Percentiles rank a stretch among this genome's conserved stretches.
These are phyloP conservation scores for Podarcis cretensis DNA, from an alignment of 2,113 vertebrate species.

Conservation along the genomic window DNA sequence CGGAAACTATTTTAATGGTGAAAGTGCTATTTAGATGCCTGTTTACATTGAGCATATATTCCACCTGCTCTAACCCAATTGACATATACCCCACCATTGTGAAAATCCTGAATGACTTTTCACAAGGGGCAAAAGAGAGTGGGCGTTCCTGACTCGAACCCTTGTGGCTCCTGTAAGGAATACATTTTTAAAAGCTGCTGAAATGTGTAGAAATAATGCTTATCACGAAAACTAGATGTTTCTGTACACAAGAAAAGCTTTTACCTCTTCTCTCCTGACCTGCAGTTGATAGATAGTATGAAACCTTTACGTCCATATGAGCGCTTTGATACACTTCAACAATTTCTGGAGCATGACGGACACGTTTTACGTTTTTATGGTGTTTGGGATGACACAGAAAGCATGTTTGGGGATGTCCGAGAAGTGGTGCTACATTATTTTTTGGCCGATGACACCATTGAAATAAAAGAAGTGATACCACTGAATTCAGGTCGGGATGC, in stretches of 20 bases:
- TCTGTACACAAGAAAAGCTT: conserved; percentile 5
- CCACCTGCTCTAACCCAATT: not conserved
- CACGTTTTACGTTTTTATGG: conserved; percentile 90
- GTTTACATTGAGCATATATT: not conserved
- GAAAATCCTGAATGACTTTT: not conserved
- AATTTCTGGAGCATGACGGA: conserved; percentile 86
- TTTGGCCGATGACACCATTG: conserved; percentile 89
- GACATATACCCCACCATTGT: not conserved
- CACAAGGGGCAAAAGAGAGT: no score
- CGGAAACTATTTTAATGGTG: not conserved
- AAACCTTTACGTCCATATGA: conserved; percentile 85
- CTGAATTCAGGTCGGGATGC: conserved; percentile 81
- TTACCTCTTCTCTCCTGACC: conserved; percentile 39
- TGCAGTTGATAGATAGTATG: conserved; percentile 75
- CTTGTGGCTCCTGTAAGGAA: not conserved
- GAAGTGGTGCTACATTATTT: conserved; percentile 88
- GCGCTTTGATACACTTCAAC: conserved; percentile 79
- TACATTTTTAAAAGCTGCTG: not conserved
- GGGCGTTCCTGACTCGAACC: not conserved
- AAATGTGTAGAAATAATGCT: not conserved
- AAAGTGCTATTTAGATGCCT: not conserved
- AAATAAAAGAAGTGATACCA: conserved; percentile 82
- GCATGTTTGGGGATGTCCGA: conserved; percentile 70
- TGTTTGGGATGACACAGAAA: conserved; percentile 85
- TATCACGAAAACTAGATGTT: not conserved